Conservation (phyloP, 2,888 invertebrate species). For the Brenthis hecate region DNA sequence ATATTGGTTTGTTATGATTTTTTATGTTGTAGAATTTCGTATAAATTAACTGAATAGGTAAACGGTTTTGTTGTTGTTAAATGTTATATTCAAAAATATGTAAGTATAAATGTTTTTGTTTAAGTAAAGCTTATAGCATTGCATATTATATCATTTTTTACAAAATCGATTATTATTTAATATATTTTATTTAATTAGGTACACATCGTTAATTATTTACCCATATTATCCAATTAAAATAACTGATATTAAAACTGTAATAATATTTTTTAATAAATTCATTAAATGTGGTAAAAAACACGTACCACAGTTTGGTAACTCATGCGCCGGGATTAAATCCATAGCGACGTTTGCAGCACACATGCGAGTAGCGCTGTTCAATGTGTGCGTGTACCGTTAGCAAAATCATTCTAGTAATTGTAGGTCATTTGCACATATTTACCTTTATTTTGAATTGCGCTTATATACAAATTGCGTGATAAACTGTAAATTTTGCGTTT, state of each 20-base stretch:
- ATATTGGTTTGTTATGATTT: conserved; percentile 27
- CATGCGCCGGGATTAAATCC: conserved; percentile 53
- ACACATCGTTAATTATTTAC: no score
- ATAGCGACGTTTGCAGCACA: conserved; percentile 39
- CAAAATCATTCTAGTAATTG: conserved; percentile 46
- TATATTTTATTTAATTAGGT: no score
- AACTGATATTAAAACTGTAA: no score
- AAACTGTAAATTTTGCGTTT: background rate
- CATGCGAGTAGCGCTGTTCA: conserved; percentile 32
- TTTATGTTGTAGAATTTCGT: conserved; percentile 1
- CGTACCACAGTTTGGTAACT: conserved; percentile 51
- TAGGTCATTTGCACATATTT: conserved; percentile 51
- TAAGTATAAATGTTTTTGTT: no score
- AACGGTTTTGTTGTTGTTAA: background rate
- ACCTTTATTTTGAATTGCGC: conserved; percentile 23
- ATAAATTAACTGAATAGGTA: background rate
- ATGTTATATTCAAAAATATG: background rate
- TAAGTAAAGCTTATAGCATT: no score
- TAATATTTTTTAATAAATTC: background rate
- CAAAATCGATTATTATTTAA: no score
- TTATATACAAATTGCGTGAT: no score
- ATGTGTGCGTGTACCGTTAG: conserved; percentile 73
- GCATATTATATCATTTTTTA: no score
- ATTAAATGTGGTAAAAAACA: conserved; percentile 14
- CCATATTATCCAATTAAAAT: no score